phyloP scores from a whole-genome alignment of 1,140 invertebrate species.

The Zaprionus ornatus region DNA sequence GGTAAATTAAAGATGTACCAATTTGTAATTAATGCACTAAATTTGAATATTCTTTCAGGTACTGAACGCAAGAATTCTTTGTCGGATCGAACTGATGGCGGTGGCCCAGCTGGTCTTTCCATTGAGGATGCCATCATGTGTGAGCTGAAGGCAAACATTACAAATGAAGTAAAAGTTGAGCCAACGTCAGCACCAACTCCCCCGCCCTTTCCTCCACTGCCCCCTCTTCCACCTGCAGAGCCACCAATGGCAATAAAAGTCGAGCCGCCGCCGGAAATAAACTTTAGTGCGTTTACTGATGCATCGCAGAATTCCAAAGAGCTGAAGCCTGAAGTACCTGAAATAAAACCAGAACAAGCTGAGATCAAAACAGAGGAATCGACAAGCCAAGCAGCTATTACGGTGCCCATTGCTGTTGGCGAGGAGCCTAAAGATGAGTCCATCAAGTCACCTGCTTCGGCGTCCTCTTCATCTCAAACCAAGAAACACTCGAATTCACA shows the following conservation, averaged over 20 bases:
- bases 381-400: background rate
- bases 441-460: conserved; percentile 49
- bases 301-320: conserved; percentile 15
- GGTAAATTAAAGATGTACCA: conserved; percentile 30
- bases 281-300: conserved; percentile 5
- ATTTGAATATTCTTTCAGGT: conserved; percentile 39
- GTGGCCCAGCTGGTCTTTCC: conserved; percentile 21
- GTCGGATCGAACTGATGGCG: conserved; percentile 32
- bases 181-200: conserved; percentile 5
- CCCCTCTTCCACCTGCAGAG: conserved; percentile 4
- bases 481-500: conserved; percentile 51
- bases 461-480: conserved; percentile 54
- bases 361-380: background rate
- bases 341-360: conserved; percentile 10
- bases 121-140: conserved; percentile 75
- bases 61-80: conserved; percentile 72
- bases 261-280: conserved; percentile 8
- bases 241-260: conserved; percentile 5
- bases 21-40: background rate
- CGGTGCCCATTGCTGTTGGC: background rate
- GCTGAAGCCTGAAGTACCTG: conserved; percentile 2
- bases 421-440: conserved; percentile 31
- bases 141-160: conserved; percentile 64
- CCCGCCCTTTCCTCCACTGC: conserved; percentile 10
- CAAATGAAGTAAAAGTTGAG: conserved; percentile 36